Conservation (phyloP, 2,113 vertebrate genomes). For the Psilopogon haemacephalus region DNA sequence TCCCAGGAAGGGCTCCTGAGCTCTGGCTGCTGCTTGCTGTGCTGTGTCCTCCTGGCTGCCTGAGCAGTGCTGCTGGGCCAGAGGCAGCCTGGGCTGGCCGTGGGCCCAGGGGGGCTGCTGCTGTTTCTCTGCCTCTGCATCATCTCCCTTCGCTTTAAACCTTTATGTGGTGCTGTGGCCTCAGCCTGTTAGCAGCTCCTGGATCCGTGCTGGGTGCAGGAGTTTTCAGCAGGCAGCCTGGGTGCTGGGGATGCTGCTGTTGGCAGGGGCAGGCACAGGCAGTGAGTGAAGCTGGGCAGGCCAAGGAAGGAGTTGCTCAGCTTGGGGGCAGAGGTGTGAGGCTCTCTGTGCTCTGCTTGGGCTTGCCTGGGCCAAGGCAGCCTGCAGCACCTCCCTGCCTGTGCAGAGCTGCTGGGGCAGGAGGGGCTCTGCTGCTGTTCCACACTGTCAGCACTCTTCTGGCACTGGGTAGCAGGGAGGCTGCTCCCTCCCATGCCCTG, state of each 20-base stretch:
- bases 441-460: background rate
- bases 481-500: background rate
- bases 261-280: background rate
- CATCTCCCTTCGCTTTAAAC: background rate
- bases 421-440: background rate
- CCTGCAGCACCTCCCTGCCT: background rate
- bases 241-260: background rate
- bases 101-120: background rate
- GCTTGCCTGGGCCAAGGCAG: background rate
- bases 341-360: background rate
- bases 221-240: background rate
- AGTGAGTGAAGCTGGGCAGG: background rate
- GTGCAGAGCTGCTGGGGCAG: background rate
- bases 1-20: background rate
- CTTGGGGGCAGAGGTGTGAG: background rate
- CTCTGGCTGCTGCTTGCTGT: background rate
- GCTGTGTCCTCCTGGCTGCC: rapidly evolving
- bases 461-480: background rate
- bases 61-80: background rate
- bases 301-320: background rate
- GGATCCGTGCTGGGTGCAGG: background rate
- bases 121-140: background rate
- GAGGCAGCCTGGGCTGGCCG: background rate
- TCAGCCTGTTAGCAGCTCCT: background rate
- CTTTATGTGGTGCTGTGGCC: background rate